These are phyloP conservation scores for Pegea sp. DNA, from an alignment of 23 tunicate species.

Conservation along the genomic window DNA sequence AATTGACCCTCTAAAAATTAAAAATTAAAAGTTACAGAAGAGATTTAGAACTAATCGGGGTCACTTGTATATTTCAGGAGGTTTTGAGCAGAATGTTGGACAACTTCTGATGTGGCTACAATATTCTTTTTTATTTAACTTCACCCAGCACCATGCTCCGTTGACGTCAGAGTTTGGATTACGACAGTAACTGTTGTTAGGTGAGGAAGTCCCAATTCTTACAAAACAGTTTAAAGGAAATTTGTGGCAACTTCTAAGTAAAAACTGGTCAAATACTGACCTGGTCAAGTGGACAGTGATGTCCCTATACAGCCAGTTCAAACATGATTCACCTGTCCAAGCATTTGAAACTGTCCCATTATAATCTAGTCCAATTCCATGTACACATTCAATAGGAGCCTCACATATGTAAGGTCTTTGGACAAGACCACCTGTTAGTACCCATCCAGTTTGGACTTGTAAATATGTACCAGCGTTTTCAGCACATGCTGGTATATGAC, in stretches of 20 bases:
- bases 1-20: slow-evolving; percentile 15
- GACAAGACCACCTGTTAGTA: slow-evolving; percentile 18
- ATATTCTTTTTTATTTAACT: slow-evolving; percentile 15
- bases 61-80: slow-evolving; percentile 33
- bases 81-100: slow-evolving; percentile 14
- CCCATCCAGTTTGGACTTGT: slow-evolving; percentile 18
- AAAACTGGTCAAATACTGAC: slow-evolving; percentile 1
- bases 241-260: background rate
- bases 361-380: slow-evolving; percentile 31
- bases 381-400: slow-evolving; percentile 26
- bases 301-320: slow-evolving; percentile 27
- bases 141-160: slow-evolving; percentile 66
- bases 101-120: slow-evolving; percentile 35
- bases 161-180: slow-evolving; percentile 33
- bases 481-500: slow-evolving; percentile 28
- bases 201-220: slow-evolving; percentile 1
- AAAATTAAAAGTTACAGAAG: background rate
- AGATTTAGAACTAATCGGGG: background rate
- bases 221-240: background rate
- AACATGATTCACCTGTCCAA: slow-evolving; percentile 26
- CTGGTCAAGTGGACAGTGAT: background rate
- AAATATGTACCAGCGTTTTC: slow-evolving; percentile 9
- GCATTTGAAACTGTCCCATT: slow-evolving; percentile 28
- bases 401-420: slow-evolving; percentile 24
- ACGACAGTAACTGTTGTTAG: slow-evolving; percentile 58